Evolutionary conservation across 2,113 vertebrate genomes (phyloP), one percentile per base, ranked within the genome.

Genomic region (Indicator indicator): DNA sequence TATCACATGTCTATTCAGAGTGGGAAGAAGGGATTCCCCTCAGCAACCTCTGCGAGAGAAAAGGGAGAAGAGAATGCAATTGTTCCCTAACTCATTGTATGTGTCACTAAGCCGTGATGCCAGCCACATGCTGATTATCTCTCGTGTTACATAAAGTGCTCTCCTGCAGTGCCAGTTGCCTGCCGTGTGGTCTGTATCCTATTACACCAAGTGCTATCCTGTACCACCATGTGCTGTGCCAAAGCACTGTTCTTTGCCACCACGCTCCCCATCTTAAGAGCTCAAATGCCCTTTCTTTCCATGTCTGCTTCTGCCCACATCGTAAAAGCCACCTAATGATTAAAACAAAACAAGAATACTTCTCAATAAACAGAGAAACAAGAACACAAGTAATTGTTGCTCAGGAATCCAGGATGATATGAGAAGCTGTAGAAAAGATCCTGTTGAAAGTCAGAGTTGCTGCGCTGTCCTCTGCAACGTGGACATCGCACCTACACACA

Each of bases 81-180:
- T 89, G 77, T 86, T 89, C 36, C n/a, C 44, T 69, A 71, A 80
- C 48, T 74, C 79, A 60, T 8, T 86, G 88, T 79, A 46, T 5
- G 69, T 6, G 56, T 67, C 70, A 86, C 62, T 23, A 50, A 83
- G 74, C 48, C 1, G 0, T 33, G 92, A 93, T 92, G 86, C 91
- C 95, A 93, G 73, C 85, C 93, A 77, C 88, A 94, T 83, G 93
- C 83, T 81, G 94, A 94, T 96, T 93, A 91, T 95, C 79, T 94
- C 85, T 94, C 19, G 8, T n/a, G 80, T 95, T 93, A 94, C 94
- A 94, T 93, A 94, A 96, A 96, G 83, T 24, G 75, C 77, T 90
- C 72, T 95, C 95, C 93, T 36, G 75, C 0, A 0, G 89, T 65
- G 94, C 92, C 94, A 96, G 32, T 4, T 73, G 89, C 91, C 68